Percentiles rank a stretch among this genome's conserved stretches.
These are phyloP conservation scores for Nylanderia fulva DNA, from an alignment of 1,140 invertebrate species.

Conservation along the genomic window DNA sequence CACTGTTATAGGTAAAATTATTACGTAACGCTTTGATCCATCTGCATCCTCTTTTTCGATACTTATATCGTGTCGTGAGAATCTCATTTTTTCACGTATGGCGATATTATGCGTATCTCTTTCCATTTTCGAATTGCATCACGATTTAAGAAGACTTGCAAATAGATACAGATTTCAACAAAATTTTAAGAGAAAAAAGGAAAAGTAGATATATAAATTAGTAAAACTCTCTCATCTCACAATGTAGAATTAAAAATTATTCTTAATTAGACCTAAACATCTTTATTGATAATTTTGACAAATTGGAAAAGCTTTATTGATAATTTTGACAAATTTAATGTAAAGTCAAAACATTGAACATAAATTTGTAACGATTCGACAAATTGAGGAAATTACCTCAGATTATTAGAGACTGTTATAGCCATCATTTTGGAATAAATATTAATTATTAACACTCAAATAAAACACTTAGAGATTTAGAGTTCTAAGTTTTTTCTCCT, in stretches of 20 bases:
- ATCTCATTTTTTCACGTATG: constrained; percentile 13
- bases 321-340: not conserved
- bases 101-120: not conserved
- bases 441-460: too few relatives aligned
- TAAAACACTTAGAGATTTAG: too few relatives aligned
- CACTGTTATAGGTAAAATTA: constrained; percentile 18
- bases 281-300: not conserved
- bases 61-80: constrained; percentile 19
- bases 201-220: not conserved
- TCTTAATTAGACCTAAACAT: not conserved
- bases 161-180: not conserved
- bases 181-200: not conserved
- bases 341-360: too few relatives aligned
- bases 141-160: not conserved
- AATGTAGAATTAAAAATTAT: not conserved
- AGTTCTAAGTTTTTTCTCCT: too few relatives aligned
- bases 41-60: constrained; percentile 4
- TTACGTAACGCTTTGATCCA: constrained; percentile 18
- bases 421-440: too few relatives aligned
- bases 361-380: too few relatives aligned
- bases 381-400: too few relatives aligned
- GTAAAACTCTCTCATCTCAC: not conserved
- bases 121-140: not conserved
- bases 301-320: not conserved
- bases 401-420: too few relatives aligned